Evolutionary conservation across 2,888 invertebrate genomes (phyloP).

Genomic region (Antheraea yamamai): DNA sequence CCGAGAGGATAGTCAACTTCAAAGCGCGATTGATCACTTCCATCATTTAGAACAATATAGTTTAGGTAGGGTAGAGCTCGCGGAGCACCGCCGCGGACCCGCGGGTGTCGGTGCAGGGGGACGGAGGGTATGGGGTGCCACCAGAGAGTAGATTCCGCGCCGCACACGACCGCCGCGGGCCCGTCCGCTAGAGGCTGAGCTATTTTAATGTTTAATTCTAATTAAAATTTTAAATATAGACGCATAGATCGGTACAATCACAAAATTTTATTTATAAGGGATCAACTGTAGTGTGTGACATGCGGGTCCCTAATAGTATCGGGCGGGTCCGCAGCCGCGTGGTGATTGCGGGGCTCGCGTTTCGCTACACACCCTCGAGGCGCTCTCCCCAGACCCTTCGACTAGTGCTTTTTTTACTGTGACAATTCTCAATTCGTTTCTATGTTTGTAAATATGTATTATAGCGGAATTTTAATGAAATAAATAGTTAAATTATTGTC

Average conservation of each 20-base stretch:
- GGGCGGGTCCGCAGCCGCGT: constrained; percentile 36
- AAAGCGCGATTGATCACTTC: constrained; percentile 95
- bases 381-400: neutral
- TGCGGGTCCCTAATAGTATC: constrained; percentile 30
- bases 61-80: constrained; percentile 40
- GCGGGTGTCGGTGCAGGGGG: constrained; percentile 25
- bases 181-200: constrained; percentile 22
- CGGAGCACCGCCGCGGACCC: constrained; percentile 21
- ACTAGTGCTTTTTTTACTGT: constrained; percentile 65
- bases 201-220: constrained; percentile 16
- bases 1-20: constrained; percentile 96
- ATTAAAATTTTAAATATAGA: constrained; percentile 1
- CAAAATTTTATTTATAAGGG: neutral
- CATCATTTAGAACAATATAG: constrained; percentile 82
- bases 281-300: constrained; percentile 24
- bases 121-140: constrained; percentile 23
- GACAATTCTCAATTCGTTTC: constrained; percentile 74
- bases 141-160: neutral
- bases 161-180: constrained; percentile 17
- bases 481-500: constrained; percentile 68
- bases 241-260: neutral
- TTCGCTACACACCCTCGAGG: neutral
- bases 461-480: constrained; percentile 80
- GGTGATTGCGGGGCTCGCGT: constrained; percentile 38
- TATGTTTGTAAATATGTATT: constrained; percentile 82